Evolutionary conservation across 1,140 invertebrate species (phyloP).

Genomic region (Eufriesea mexicana): DNA sequence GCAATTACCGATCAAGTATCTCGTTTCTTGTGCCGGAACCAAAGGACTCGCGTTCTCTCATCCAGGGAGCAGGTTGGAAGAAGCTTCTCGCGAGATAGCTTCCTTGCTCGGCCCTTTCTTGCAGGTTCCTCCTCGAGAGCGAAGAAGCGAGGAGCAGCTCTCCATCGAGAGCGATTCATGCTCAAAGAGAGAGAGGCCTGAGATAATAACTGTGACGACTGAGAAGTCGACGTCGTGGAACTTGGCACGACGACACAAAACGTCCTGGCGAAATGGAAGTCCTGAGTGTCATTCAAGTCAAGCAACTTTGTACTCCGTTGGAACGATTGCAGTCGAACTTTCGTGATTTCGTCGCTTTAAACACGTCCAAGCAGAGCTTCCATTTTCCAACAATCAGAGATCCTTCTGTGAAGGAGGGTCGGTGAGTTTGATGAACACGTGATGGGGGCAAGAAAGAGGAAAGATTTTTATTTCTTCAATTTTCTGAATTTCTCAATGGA

Average conservation of each 20-base stretch:
- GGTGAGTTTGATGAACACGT: too few relatives aligned
- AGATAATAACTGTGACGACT: slow-evolving; percentile 5
- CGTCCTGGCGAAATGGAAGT: background rate
- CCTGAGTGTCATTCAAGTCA: background rate
- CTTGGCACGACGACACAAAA: background rate
- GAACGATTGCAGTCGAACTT: background rate
- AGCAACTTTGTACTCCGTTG: background rate
- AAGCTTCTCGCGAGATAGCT: slow-evolving; percentile 1
- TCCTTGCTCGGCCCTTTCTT: background rate
- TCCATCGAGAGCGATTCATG: background rate
- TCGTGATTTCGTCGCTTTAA: background rate
- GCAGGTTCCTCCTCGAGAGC: background rate
- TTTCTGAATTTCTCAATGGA: background rate
- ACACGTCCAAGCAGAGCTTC: background rate
- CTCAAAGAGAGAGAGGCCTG: background rate
- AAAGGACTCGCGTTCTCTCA: background rate
- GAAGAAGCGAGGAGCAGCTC: background rate
- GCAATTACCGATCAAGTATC: background rate
- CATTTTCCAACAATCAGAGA: background rate
- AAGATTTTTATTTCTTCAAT: background rate
- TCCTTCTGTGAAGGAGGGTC: background rate
- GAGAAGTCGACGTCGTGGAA: background rate
- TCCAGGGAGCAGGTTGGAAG: background rate
- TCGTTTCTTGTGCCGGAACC: too few relatives aligned
- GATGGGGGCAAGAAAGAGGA: background rate